phyloP scores from a whole-genome alignment of 2,797 vertebrate genomes.

The Acipenser oxyrinchus region DNA sequence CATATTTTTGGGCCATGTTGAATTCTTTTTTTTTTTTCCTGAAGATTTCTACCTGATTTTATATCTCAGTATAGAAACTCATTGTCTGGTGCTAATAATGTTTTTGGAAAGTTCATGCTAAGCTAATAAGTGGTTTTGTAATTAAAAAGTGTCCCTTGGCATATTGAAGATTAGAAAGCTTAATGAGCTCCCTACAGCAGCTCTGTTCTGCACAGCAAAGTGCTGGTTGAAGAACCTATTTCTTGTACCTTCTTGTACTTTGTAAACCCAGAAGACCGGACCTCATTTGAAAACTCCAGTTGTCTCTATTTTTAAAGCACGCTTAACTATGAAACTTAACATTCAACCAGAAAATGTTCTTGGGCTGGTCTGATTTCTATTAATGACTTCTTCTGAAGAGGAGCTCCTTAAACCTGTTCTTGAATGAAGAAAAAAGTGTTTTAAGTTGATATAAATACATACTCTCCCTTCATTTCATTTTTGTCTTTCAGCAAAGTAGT shows the following conservation, averaged over 20 bases:
- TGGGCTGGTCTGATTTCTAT: no score
- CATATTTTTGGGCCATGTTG: constrained; percentile 5
- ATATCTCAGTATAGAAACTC: not conserved
- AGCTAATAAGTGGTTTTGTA: constrained; percentile 60
- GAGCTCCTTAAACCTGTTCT: no score
- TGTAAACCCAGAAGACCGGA: constrained; percentile 16
- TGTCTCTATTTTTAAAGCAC: not conserved
- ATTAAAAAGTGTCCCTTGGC: constrained; percentile 52
- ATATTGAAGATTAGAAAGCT: constrained; percentile 55
- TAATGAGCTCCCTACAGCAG: constrained; percentile 10
- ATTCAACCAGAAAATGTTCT: no score
- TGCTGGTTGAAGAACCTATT: constrained; percentile 9
- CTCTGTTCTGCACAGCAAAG: constrained; percentile 29
- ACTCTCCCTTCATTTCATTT: no score
- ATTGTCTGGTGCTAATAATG: not conserved
- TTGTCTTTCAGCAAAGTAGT: no score
- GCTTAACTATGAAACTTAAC: no score
- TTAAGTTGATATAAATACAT: no score
- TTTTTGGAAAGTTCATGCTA: constrained; percentile 31
- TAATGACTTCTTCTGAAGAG: no score
- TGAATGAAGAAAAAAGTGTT: no score
- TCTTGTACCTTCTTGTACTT: constrained; percentile 12
- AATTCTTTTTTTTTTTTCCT: constrained; percentile 9
- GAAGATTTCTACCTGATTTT: not conserved
- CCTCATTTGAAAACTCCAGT: constrained; percentile 18